Evolutionary conservation across 2,888 invertebrate genomes (phyloP).

Genomic region (Cinara cedri): DNA sequence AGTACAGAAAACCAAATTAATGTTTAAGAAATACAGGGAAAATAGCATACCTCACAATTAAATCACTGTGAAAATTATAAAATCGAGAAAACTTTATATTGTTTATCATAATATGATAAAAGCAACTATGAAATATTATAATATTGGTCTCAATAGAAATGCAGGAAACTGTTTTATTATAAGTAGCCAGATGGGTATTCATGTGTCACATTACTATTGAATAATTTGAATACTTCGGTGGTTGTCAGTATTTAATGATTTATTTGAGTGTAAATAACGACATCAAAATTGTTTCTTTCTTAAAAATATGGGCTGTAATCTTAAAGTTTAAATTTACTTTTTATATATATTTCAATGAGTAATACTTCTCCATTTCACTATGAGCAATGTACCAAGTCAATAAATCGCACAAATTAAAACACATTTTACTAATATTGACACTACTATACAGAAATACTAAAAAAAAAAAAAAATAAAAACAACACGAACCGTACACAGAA

Average conservation of each 20-base stretch:
- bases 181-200: too few species aligned
- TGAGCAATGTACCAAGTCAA: conserved; percentile 23
- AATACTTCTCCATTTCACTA: conserved; percentile 49
- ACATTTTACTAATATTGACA: conserved; percentile 29
- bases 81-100: not conserved
- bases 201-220: too few species aligned
- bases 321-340: conserved; percentile 34
- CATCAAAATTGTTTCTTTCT: not conserved
- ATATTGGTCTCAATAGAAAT: too few species aligned
- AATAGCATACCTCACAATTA: not conserved
- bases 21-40: not conserved
- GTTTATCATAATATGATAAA: too few species aligned
- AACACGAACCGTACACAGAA: conserved; percentile 10
- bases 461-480: conserved; percentile 31
- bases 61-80: not conserved
- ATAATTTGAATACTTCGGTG: not conserved
- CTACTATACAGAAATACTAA: not conserved
- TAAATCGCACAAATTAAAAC: conserved; percentile 14
- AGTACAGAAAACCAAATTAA: too few species aligned
- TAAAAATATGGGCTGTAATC: not conserved
- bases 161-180: too few species aligned
- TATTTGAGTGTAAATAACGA: not conserved
- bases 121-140: too few species aligned
- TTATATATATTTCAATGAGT: conserved; percentile 15
- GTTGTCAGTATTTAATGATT: not conserved